These are phyloP conservation scores for Caenorhabditis angaria DNA, from an alignment of 2,888 invertebrate species.

Conservation along the genomic window DNA sequence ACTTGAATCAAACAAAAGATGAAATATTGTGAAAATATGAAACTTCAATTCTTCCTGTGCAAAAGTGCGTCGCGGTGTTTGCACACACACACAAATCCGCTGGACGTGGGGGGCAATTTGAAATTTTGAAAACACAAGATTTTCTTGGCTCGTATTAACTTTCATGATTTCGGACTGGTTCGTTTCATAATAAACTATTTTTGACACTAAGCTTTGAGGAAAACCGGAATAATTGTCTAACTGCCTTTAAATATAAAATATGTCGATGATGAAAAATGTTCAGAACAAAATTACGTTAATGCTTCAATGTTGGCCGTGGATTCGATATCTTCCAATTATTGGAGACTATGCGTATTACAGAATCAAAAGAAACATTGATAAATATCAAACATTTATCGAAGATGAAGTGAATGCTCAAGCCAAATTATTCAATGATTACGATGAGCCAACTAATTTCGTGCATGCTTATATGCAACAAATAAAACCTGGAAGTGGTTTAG, in stretches of 20 bases:
- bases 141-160: too few species aligned
- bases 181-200: too few species aligned
- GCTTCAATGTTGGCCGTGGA: conserved; percentile 26
- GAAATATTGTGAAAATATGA: too few species aligned
- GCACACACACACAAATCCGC: too few species aligned
- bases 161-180: too few species aligned
- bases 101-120: too few species aligned
- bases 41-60: too few species aligned
- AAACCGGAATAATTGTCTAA: too few species aligned
- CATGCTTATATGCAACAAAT: conserved; percentile 46
- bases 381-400: conserved; percentile 28
- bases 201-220: too few species aligned
- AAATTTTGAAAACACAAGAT: too few species aligned
- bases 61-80: too few species aligned
- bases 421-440: conserved; percentile 21
- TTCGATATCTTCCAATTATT: conserved; percentile 37
- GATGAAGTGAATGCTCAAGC: conserved; percentile 24
- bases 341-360: conserved; percentile 28
- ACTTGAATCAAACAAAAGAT: too few species aligned
- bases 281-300: not conserved
- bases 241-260: not conserved
- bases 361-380: conserved; percentile 18
- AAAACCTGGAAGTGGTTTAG: conserved; percentile 6
- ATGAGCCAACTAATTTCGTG: conserved; percentile 45
- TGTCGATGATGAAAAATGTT: not conserved